Conservation (phyloP, 2,797 vertebrate genomes). For the Microhierax caerulescens region DNA sequence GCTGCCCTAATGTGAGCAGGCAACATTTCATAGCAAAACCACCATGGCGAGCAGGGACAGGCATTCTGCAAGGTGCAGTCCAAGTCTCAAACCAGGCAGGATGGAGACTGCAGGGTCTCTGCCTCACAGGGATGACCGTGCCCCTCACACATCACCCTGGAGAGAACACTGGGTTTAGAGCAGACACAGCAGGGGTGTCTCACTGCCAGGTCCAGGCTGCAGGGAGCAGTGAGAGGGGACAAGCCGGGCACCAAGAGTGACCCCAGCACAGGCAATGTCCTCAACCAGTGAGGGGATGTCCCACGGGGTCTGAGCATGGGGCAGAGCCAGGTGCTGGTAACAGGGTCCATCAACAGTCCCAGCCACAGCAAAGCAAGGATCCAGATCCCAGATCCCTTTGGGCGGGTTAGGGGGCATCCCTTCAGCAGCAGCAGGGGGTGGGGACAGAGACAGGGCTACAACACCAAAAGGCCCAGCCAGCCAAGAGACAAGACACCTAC, state of each 20-base stretch:
- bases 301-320: background rate
- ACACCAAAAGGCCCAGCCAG: background rate
- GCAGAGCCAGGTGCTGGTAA: background rate
- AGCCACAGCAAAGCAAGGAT: background rate
- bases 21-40: background rate
- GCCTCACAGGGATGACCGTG: background rate
- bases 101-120: background rate
- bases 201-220: background rate
- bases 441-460: background rate
- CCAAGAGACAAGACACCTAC: background rate
- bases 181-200: background rate
- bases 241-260: background rate
- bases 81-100: background rate
- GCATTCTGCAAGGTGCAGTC: fast-evolving
- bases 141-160: fast-evolving
- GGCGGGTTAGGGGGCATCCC: background rate
- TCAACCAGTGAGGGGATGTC: background rate
- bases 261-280: background rate
- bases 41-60: fast-evolving
- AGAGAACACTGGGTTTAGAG: background rate
- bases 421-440: background rate
- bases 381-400: background rate
- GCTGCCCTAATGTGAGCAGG: fast-evolving
- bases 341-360: background rate
- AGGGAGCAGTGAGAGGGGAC: background rate